Conservation (phyloP, 2,113 vertebrate genomes). For the Pseudorhombus dupliciocellatus region DNA sequence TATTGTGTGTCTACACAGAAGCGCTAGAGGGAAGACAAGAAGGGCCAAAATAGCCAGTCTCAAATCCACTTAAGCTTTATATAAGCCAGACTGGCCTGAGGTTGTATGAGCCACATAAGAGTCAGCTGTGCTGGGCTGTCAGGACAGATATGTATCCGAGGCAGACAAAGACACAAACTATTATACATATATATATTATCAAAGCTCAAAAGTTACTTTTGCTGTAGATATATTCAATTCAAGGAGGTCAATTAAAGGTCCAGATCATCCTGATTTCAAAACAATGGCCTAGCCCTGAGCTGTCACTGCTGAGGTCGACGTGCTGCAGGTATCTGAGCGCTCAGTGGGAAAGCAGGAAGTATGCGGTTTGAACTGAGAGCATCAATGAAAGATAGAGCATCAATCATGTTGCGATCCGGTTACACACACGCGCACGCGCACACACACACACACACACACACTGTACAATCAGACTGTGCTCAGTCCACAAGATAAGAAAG, state of each 20-base stretch:
- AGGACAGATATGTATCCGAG: constrained; percentile 31
- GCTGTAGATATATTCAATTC: not conserved
- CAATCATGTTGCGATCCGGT: constrained; percentile 39
- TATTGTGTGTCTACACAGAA: constrained; percentile 22
- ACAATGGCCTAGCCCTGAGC: not conserved
- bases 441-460: constrained; percentile 40
- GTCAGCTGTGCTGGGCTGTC: constrained; percentile 60
- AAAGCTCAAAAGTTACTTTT: not conserved
- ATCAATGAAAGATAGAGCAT: constrained; percentile 27
- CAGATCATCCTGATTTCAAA: constrained; percentile 9
- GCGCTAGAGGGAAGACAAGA: constrained; percentile 38
- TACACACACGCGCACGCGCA: constrained; percentile 37
- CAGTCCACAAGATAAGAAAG: not conserved
- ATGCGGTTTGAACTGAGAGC: constrained; percentile 56
- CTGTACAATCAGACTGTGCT: constrained; percentile 35
- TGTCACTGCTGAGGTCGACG: constrained; percentile 31
- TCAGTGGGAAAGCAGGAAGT: constrained; percentile 60
- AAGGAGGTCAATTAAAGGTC: not conserved
- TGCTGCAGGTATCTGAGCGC: constrained; percentile 33
- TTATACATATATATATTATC: constrained; percentile 23
- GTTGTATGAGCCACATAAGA: constrained; percentile 34
- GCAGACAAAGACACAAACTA: constrained; percentile 9
- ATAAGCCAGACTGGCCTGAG: constrained; percentile 66
- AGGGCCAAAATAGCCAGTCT: constrained; percentile 70
- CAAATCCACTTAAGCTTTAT: constrained; percentile 76